Evolutionary conservation across 23 tunicate species (phyloP).

Genomic region (Oikopleura albicans): DNA sequence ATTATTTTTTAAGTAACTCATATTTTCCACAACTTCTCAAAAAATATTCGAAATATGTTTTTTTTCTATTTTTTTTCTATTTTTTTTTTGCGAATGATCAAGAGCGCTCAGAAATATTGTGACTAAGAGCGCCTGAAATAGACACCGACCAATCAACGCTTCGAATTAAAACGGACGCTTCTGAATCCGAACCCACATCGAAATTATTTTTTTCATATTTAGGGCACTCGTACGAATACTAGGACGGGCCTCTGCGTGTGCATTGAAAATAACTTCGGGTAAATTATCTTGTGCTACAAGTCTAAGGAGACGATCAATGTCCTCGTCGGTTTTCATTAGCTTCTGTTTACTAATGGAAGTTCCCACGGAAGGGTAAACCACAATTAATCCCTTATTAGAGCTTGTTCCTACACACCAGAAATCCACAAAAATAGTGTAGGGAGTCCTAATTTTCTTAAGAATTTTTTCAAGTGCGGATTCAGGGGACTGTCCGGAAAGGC

Average conservation of each 20-base stretch:
- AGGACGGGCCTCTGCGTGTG: background rate
- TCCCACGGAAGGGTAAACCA: background rate
- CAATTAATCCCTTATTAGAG: background rate
- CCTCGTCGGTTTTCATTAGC: background rate
- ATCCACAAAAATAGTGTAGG: background rate
- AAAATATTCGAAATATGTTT: too few relatives aligned
- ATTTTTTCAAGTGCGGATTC: background rate
- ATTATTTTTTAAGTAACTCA: too few relatives aligned
- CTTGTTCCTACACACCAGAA: background rate
- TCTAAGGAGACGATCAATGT: background rate
- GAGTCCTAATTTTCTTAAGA: background rate
- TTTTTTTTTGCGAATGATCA: too few relatives aligned
- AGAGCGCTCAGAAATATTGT: too few relatives aligned
- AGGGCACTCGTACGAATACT: background rate
- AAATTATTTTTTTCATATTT: background rate
- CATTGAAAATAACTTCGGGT: background rate
- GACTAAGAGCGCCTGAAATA: too few relatives aligned
- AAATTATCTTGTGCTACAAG: background rate
- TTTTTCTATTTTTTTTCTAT: too few relatives aligned
- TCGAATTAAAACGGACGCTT: too few relatives aligned
- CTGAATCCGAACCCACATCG: background rate
- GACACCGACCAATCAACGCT: too few relatives aligned
- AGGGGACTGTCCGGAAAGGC: background rate
- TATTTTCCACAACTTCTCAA: too few relatives aligned
- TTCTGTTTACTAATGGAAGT: background rate